Percentiles rank a stretch among this genome's conserved stretches.
These are phyloP conservation scores for Phalacrocorax pelagicus DNA, from an alignment of 2,113 vertebrate species.

Conservation along the genomic window DNA sequence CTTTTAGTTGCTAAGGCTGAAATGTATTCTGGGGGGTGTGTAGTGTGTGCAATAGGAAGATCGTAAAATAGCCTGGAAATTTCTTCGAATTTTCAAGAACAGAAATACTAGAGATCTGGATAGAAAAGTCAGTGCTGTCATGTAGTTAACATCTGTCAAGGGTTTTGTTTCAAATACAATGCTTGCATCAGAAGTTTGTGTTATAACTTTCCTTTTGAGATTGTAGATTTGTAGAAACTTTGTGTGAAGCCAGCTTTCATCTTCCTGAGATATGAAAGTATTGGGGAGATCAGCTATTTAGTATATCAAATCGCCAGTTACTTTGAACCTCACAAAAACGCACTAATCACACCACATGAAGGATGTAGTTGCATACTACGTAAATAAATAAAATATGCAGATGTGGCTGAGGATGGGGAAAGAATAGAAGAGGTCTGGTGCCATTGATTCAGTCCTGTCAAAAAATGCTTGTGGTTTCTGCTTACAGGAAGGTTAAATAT, in stretches of 20 bases:
- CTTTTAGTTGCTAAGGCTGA: not conserved
- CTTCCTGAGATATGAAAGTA: not conserved
- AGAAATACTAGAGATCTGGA: not conserved
- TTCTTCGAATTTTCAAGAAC: not conserved
- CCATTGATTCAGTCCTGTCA: not conserved
- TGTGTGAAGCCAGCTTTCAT: not conserved
- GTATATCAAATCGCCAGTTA: not conserved
- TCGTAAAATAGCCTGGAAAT: not conserved
- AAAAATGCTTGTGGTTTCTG: not conserved
- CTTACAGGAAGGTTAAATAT: not conserved
- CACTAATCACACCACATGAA: not conserved
- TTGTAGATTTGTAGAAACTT: not conserved
- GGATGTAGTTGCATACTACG: not conserved
- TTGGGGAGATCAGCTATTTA: not conserved
- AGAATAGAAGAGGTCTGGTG: not conserved
- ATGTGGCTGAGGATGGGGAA: not conserved
- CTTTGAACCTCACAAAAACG: not conserved
- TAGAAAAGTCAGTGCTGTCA: not conserved
- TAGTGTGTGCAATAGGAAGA: not conserved
- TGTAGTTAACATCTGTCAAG: not conserved
- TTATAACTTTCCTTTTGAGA: not conserved
- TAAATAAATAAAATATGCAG: not conserved
- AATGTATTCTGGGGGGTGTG: not conserved
- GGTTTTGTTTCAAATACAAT: not conserved
- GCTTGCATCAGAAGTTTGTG: not conserved